Conservation (phyloP, 2,113 vertebrate genomes). For the Oreochromis aureus region DNA sequence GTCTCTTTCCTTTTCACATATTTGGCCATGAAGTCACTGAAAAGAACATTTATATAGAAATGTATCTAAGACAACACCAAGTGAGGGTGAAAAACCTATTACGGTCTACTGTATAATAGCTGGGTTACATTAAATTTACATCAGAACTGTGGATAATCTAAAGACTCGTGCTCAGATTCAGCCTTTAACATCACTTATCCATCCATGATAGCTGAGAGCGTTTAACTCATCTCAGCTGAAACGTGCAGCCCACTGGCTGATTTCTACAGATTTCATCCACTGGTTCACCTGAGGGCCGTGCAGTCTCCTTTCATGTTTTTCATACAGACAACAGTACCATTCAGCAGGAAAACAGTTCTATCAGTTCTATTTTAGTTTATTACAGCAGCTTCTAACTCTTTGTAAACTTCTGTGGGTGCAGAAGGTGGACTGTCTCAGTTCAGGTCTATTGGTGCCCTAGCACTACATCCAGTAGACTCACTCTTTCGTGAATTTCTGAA, state of each 20-base stretch:
- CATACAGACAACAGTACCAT: not conserved
- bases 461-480: not conserved
- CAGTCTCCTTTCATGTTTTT: not conserved
- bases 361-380: not conserved
- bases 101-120: accelerated
- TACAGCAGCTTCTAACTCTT: not conserved
- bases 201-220: not conserved
- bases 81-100: not conserved
- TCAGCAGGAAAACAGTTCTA: not conserved
- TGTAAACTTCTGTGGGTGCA: not conserved
- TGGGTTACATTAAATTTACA: not conserved
- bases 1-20: not conserved
- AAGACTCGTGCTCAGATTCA: not conserved
- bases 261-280: not conserved
- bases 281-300: not conserved
- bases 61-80: not conserved
- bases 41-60: not conserved
- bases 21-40: not conserved
- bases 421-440: not conserved
- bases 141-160: not conserved
- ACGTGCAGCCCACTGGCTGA: not conserved
- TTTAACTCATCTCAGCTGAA: not conserved
- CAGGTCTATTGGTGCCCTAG: not conserved
- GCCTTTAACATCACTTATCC: not conserved
- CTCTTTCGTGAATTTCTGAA: not conserved